phyloP scores from a whole-genome alignment of 2,888 invertebrate species.

The Digitonthophagus gazella region DNA sequence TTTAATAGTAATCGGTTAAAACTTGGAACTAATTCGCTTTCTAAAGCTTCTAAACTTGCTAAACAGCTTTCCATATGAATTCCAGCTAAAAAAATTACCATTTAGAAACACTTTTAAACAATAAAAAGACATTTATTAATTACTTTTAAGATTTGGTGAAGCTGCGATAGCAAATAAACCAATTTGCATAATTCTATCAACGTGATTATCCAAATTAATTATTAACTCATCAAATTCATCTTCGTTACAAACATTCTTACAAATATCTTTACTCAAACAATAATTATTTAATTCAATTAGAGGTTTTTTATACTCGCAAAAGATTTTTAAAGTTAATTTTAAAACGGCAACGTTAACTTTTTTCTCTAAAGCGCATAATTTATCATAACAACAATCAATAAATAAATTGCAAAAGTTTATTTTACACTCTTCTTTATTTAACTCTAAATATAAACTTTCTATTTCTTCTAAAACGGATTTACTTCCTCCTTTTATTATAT shows the following conservation, averaged over 20 bases:
- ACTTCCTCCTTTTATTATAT: constrained; percentile 55
- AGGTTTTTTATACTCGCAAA: constrained; percentile 41
- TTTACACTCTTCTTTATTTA: constrained; percentile 52
- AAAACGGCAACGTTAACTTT: constrained; percentile 66
- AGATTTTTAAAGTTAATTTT: constrained; percentile 56
- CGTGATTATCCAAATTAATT: constrained; percentile 64
- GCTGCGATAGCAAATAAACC: constrained; percentile 69
- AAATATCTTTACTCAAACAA: constrained; percentile 36
- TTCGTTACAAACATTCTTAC: constrained; percentile 45
- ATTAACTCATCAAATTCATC: constrained; percentile 56
- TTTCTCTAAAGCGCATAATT: constrained; percentile 63
- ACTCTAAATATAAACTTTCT: constrained; percentile 52
- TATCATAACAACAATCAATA: constrained; percentile 60
- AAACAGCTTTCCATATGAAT: constrained; percentile 62
- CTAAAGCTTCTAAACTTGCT: constrained; percentile 66
- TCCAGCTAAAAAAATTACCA: constrained; percentile 52
- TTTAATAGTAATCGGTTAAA: constrained; percentile 52
- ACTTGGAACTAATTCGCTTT: constrained; percentile 65
- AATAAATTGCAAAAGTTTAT: constrained; percentile 57
- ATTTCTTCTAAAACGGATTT: constrained; percentile 58
- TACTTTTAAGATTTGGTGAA: constrained; percentile 52
- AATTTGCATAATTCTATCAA: constrained; percentile 67
- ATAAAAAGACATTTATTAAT: constrained; percentile 33
- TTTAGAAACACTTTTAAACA: neutral
- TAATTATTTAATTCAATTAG: constrained; percentile 40